Conservation (phyloP, 2,797 vertebrate genomes). For the Sebastes wilsoni region DNA sequence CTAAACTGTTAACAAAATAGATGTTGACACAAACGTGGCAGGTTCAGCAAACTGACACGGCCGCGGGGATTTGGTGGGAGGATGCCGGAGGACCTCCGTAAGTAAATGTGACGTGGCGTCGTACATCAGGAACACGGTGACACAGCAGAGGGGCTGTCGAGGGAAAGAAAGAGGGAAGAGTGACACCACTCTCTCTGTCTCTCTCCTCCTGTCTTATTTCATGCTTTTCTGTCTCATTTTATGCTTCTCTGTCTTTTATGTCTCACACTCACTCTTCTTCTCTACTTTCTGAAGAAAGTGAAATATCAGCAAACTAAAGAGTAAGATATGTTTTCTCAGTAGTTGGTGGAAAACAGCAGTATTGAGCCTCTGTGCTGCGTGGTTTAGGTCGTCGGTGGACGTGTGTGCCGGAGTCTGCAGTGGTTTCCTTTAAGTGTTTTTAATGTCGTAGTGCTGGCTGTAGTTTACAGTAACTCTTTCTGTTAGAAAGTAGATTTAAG, state of each 20-base stretch:
- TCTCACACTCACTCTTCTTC: background rate
- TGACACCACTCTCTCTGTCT: background rate
- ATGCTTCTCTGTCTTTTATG: background rate
- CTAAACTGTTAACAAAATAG: conserved; percentile 74
- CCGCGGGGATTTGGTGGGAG: conserved; percentile 44
- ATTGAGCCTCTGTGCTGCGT: too few relatives aligned
- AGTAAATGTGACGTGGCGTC: conserved; percentile 63
- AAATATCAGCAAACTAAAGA: background rate
- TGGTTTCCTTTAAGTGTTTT: too few relatives aligned
- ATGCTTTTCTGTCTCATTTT: background rate
- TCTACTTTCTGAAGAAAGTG: background rate
- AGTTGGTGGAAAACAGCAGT: background rate
- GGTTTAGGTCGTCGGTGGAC: too few relatives aligned
- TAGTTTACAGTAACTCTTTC: too few relatives aligned
- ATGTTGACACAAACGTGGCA: conserved; percentile 72
- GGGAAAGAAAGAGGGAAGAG: background rate
- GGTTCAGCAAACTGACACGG: conserved; percentile 75
- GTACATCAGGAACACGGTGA: conserved; percentile 47
- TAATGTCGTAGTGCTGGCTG: too few relatives aligned
- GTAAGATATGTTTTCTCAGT: background rate
- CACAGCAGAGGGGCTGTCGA: conserved; percentile 15
- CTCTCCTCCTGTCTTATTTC: background rate
- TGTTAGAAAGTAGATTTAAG: too few relatives aligned
- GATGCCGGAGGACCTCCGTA: conserved; percentile 48
- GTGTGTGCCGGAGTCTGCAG: too few relatives aligned